A percentile compares a stretch with the other conserved stretches of the same genome.
These are phyloP conservation scores for Myotis vivesi DNA, from an alignment of 2,797 vertebrate species.

Conservation along the genomic window DNA sequence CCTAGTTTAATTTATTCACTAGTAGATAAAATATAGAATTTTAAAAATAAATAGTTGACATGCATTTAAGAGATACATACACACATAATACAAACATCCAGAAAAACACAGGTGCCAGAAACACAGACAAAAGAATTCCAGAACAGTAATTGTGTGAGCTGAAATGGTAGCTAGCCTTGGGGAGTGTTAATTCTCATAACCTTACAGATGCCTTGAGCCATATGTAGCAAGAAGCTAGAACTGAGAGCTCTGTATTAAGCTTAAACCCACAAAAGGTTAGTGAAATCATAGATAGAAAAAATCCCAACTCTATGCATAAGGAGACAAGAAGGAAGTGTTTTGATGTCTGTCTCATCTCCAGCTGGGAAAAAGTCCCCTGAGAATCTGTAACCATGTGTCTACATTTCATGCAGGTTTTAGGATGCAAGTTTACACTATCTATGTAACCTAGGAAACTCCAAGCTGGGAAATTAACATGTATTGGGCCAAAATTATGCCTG, in stretches of 20 bases:
- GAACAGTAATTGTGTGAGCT: neutral
- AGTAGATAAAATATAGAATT: neutral
- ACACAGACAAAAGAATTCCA: conserved; percentile 23
- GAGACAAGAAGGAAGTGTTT: neutral
- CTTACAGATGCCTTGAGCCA: neutral
- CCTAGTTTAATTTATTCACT: neutral
- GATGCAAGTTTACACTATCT: neutral
- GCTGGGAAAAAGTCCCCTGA: neutral
- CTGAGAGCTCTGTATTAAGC: neutral
- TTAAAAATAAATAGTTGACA: neutral
- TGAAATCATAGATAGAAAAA: neutral
- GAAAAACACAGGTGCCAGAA: neutral
- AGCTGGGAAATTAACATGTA: neutral
- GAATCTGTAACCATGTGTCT: neutral
- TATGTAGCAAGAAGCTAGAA: neutral
- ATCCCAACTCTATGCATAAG: neutral
- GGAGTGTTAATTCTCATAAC: neutral
- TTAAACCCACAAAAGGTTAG: neutral
- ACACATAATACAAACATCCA: neutral
- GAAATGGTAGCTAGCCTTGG: neutral
- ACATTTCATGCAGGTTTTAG: neutral
- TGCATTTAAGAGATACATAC: neutral
- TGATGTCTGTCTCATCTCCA: neutral
- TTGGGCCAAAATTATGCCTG: neutral
- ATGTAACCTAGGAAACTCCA: neutral